Base-by-base conservation (phyloP, 2,113 vertebrate genomes). In the Nothocercus nigrocapillus region DNA sequence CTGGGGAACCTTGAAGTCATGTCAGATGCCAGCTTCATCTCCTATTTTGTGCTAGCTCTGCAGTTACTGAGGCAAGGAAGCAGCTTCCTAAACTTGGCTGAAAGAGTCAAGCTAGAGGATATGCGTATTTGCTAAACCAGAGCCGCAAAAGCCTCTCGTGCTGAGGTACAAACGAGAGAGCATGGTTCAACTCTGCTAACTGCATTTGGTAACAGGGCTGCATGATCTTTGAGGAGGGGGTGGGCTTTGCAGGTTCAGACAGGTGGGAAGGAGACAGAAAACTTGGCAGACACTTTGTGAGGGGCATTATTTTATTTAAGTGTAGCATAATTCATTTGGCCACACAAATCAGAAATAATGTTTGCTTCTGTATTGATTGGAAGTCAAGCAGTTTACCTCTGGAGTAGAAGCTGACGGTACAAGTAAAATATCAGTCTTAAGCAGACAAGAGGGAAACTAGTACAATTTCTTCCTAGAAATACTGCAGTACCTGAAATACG, bases 21-120 rank as follows among this genome's bases (percentile, higher is more conserved):
- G 19, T 78, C 56, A 51, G 64, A 78, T 92, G 83, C 51, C 32
- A 78, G 12, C 42, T 51, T 81, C 30, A 24, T 72, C 38, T 28
- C 1, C 3, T 70, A 0, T 62, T 82, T 83, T 53, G 51, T 84
- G 30, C 58, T 73, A 40, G 53, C 67, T 92, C 74, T 25, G 18
- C 27, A 25, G 44, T n/a, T 89, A 53, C 64, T 8, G 21, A 75
- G 82, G 85, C 82, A 72, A 86, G 66, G 85, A 83, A 53, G 32
- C 66, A 86, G 6, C 47, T 45, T 86, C 58, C 74, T 75, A 19
- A 90, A 81, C 73, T 72, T 40, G 14, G 0, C 6, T 1, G 0
- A 8, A 79, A 49, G 68, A 93, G 27, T 61, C 1, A 0, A 63
- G 2, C 64, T 59, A 42, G 32, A 59, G 51, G 40, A 36, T 91